Evolutionary conservation across 2,888 invertebrate genomes (phyloP).

Genomic region (Malthinus seriepunctatus): DNA sequence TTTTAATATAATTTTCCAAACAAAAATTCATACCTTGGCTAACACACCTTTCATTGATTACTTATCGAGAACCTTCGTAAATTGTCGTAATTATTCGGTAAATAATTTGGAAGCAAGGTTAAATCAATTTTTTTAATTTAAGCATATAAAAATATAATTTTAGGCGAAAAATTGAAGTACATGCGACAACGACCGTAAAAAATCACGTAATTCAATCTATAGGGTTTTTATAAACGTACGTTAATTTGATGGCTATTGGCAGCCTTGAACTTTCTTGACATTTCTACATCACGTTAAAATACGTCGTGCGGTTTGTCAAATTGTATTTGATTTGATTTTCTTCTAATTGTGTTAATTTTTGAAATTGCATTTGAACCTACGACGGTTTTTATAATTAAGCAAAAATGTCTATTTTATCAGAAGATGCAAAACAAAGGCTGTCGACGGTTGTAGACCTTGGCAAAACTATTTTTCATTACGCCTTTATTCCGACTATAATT

Average conservation of each 20-base stretch:
- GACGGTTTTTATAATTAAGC: neutral
- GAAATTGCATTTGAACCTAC: neutral
- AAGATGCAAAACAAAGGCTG: conserved; percentile 64
- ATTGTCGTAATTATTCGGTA: neutral
- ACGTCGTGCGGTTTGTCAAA: neutral
- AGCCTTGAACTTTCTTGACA: no score
- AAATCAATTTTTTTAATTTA: no score
- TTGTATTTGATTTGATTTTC: neutral
- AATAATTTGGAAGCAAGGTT: no score
- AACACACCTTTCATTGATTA: conserved; percentile 34
- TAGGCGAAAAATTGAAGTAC: no score
- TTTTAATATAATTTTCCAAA: conserved; percentile 4
- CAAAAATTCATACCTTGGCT: conserved; percentile 12
- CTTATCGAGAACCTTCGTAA: conserved; percentile 21
- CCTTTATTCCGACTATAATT: conserved; percentile 69
- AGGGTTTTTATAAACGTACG: no score
- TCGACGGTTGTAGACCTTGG: conserved; percentile 61
- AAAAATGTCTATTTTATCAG: conserved; percentile 55
- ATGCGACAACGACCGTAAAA: no score
- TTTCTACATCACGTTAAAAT: no score
- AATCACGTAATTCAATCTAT: no score
- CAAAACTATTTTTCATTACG: conserved; percentile 69
- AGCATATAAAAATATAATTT: no score
- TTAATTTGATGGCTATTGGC: no score
- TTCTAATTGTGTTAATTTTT: neutral